Conservation (phyloP, 2,113 vertebrate genomes). For the Semicossyphus pulcher region DNA sequence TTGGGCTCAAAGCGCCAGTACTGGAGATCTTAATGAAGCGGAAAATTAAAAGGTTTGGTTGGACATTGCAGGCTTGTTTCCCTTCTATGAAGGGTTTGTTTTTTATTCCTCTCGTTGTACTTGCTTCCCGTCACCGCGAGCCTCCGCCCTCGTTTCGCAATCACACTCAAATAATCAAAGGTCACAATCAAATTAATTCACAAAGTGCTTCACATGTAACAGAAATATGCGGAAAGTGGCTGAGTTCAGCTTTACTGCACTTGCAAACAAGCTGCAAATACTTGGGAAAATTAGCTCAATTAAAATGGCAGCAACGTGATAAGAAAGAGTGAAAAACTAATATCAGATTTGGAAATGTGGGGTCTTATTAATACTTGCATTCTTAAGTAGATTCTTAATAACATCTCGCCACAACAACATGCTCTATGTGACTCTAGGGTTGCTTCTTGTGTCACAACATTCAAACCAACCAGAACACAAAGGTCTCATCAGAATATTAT, state of each 20-base stretch:
- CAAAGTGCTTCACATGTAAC: slow-evolving; percentile 37
- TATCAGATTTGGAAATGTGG: slow-evolving; percentile 30
- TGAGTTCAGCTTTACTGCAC: not conserved
- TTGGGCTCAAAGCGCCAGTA: slow-evolving; percentile 69
- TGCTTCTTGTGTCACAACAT: slow-evolving; percentile 36
- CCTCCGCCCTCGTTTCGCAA: slow-evolving; percentile 33
- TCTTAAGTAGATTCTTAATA: slow-evolving; percentile 53
- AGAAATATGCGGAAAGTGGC: slow-evolving; percentile 33
- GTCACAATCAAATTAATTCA: slow-evolving; percentile 46
- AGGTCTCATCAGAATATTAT: slow-evolving; percentile 40
- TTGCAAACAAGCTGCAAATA: not conserved
- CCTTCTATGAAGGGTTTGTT: slow-evolving; percentile 64
- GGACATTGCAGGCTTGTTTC: slow-evolving; percentile 74
- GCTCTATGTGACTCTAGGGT: slow-evolving; percentile 23
- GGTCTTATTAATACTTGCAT: slow-evolving; percentile 38
- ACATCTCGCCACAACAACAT: slow-evolving; percentile 25
- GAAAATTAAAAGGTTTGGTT: slow-evolving; percentile 82
- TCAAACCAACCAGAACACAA: slow-evolving; percentile 46
- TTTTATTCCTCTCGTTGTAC: slow-evolving; percentile 43
- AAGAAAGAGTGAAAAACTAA: slow-evolving; percentile 13
- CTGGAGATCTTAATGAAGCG: slow-evolving; percentile 81
- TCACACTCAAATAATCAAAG: slow-evolving; percentile 48
- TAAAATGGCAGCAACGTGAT: slow-evolving; percentile 8
- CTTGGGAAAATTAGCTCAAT: not conserved
- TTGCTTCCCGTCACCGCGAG: not conserved